Base-by-base conservation (phyloP, 2,888 invertebrate genomes). In the Platerodrilus igneus region DNA sequence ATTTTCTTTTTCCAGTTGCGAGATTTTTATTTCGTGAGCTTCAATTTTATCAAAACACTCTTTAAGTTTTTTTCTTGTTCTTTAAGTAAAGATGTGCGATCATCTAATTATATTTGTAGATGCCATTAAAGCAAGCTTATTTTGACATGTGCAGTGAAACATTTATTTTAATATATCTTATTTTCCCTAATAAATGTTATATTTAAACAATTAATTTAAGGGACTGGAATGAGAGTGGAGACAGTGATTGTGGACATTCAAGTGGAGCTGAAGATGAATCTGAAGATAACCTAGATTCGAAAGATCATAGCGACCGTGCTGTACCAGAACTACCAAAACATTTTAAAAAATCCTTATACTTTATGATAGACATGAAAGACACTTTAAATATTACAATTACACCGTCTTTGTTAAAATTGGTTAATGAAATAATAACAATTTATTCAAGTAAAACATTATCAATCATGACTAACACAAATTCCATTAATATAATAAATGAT, bases 311-410 rank as follows among this genome's bases (percentile, higher is more conserved):
- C n/a, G 38, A 26, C 10, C 40, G 21, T 8, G 21, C 43, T 3
- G 25, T 38, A 5, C 25, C 43, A n/a, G 42, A 48, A 27, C 11
- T 41, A 11, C 14, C 40, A 8, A 48, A 53, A 10, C 62, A 58
- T 4, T 46, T 42, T 38, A 60, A 60, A 27, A 68, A 64, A 27
- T 81, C 86, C 28, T 78, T 79, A 0, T 86, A 86, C 62, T 56
- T 87, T 4, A 69, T 84, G 32, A 57, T 87, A 3, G 81, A 83
- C 47, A 78, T 83, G 0, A 74, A 78, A 31, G 81, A 84, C 45
- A 69, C 73, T 26, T 68, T 88, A 3, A 78, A 83, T 51, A 53
- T 86, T 2, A 83, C 83, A 0, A 57, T 87, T 16, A 83, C 85
- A 0, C 81, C 84, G 2, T 76, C 68, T 57, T 77, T 69, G 17